A percentile compares a stretch with the other conserved stretches of the same genome.
These are phyloP conservation scores for Lypha dubia DNA, from an alignment of 2,888 invertebrate species.

Conservation along the genomic window DNA sequence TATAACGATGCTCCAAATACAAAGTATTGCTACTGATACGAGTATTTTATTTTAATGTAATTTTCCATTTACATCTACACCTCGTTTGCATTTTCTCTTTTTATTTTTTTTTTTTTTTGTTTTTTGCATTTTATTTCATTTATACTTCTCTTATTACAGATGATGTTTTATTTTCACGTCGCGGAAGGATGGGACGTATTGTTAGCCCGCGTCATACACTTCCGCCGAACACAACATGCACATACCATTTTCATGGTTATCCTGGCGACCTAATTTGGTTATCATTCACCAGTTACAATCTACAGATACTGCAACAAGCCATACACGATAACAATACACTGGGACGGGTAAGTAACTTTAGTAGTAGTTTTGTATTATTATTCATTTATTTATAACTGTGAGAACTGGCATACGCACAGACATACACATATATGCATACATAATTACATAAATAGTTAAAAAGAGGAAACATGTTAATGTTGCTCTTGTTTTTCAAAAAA, in stretches of 20 bases:
- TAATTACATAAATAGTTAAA: slow-evolving; percentile 3
- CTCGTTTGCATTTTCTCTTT: slow-evolving; percentile 6
- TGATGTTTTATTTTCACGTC: slow-evolving; percentile 84
- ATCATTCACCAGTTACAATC: slow-evolving; percentile 93
- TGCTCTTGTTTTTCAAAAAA: too few species aligned
- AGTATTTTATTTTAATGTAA: slow-evolving; percentile 23
- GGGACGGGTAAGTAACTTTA: slow-evolving; percentile 81
- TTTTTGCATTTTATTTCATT: too few species aligned
- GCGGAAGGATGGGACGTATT: slow-evolving; percentile 88
- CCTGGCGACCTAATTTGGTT: slow-evolving; percentile 93
- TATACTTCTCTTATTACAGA: slow-evolving; percentile 77
- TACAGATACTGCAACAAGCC: slow-evolving; percentile 88
- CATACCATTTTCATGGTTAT: slow-evolving; percentile 92
- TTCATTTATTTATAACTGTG: slow-evolving; percentile 7
- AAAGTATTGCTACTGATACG: background rate
- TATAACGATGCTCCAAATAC: slow-evolving; percentile 28
- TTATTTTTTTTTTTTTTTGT: too few species aligned
- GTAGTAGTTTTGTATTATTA: background rate
- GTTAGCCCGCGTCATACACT: slow-evolving; percentile 92
- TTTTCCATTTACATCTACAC: slow-evolving; percentile 30
- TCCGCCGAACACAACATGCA: slow-evolving; percentile 93
- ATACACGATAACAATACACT: slow-evolving; percentile 85
- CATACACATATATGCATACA: too few species aligned
- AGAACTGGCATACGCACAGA: slow-evolving; percentile 11
- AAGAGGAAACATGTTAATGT: slow-evolving; percentile 3